These are phyloP conservation scores for Hylyphantes graminicola DNA, from an alignment of 1,140 invertebrate genomes.

Conservation along the genomic window DNA sequence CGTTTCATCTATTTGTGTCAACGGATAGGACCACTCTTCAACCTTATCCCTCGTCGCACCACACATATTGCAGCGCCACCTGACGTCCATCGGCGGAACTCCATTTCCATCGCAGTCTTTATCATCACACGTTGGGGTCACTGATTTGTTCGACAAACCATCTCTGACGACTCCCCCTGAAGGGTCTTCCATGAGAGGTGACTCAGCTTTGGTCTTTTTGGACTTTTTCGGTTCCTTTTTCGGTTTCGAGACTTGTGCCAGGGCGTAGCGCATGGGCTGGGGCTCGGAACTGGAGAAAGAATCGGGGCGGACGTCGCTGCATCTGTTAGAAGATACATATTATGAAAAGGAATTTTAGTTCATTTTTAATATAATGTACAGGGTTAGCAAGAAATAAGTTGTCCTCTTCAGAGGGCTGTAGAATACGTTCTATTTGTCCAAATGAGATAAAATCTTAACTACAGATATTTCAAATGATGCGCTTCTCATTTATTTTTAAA, in stretches of 20 bases:
- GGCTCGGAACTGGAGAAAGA: slow-evolving; percentile 36
- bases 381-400: no score
- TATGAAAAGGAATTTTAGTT: no score
- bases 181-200: background rate
- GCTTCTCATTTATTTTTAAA: no score
- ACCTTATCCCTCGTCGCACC: slow-evolving; percentile 14
- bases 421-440: no score
- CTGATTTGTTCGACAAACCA: background rate
- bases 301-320: slow-evolving; percentile 18
- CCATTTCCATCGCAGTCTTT: slow-evolving; percentile 47
- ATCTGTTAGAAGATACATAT: slow-evolving; percentile 18
- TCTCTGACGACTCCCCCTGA: background rate
- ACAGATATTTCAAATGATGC: no score
- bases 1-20: slow-evolving; percentile 9
- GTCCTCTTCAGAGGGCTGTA: no score
- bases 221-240: slow-evolving; percentile 45
- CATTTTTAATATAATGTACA: no score
- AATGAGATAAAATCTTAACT: no score
- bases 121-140: background rate
- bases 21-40: slow-evolving; percentile 36
- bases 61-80: slow-evolving; percentile 44
- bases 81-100: background rate
- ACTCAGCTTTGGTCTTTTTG: slow-evolving; percentile 11
- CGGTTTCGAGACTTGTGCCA: slow-evolving; percentile 4
- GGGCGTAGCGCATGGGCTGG: slow-evolving; percentile 29